These are phyloP conservation scores for Sparus aurata DNA, from an alignment of 2,797 vertebrate species.

Conservation along the genomic window DNA sequence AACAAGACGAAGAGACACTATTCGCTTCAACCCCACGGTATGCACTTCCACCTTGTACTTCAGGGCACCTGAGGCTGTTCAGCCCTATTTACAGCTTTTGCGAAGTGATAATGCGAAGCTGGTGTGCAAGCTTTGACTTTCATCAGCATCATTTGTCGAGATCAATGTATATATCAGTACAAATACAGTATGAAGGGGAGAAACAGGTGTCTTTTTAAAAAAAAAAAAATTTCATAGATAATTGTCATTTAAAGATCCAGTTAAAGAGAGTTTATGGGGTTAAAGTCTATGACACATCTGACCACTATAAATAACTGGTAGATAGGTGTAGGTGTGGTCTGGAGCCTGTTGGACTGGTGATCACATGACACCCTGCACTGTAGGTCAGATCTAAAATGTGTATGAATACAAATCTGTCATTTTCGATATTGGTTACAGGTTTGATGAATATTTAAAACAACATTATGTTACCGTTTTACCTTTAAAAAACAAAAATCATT, in stretches of 20 bases:
- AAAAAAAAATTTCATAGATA: too few relatives aligned
- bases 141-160: too few relatives aligned
- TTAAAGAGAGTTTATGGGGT: neutral
- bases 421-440: neutral
- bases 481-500: too few relatives aligned
- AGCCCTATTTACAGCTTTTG: neutral
- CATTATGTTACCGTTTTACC: too few relatives aligned
- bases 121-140: neutral
- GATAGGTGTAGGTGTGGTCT: neutral
- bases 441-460: too few relatives aligned
- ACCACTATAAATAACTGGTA: neutral
- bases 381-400: neutral
- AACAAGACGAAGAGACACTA: slow-evolving; percentile 44
- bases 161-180: too few relatives aligned
- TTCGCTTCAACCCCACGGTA: slow-evolving; percentile 83
- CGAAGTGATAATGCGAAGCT: neutral
- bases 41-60: neutral
- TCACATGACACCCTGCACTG: neutral
- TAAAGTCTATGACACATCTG: slow-evolving; percentile 1
- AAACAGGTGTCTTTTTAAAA: too few relatives aligned
- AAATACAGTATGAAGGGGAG: too few relatives aligned
- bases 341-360: neutral
- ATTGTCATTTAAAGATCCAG: too few relatives aligned
- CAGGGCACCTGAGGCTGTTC: fast-evolving
- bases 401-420: neutral